Evolutionary conservation across 2,113 vertebrate species (phyloP), one percentile per base, ranked within the genome.

Genomic region (Ammospiza caudacuta): DNA sequence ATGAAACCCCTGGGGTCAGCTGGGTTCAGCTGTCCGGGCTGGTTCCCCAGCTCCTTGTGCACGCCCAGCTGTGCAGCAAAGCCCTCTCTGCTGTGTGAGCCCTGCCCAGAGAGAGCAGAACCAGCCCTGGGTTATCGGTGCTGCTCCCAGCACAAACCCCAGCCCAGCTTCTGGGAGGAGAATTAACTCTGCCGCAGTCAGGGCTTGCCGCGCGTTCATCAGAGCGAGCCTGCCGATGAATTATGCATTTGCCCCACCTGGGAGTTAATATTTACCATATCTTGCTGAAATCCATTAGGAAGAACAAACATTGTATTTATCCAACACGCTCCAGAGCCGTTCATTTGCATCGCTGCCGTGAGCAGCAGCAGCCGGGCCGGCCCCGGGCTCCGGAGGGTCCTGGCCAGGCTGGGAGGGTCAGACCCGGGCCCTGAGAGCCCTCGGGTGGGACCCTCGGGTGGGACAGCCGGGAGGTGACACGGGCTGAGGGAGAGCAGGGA

Each of bases 281-380:
- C 93, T 67, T 51, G 93, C 91, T 89, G 92, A 27, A 91, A 95
- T 82, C 95, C 92, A 94, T 96, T 92, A 94, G 77, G 64, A 89
- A 96, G 92, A 96, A 94, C 95, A 96, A 94, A 96, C 89, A 92
- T 4, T 52, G 81, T 87, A 44, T 92, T 96, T 96, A 96, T 44
- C 75, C 7, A 15, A 75, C 85, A 64, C 69, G 82, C 74, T 43
- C 62, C 88, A 12, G 31, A 92, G 5, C 24, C n/a, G 3, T 13
- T 75, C 67, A 8, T 54, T 81, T 11, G 90, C 88, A 25, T 25
- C 13, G 18, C 27, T 6, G 87, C 59, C 0, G 13, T 0, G 46
- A 67, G 81, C 47, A n/a, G 78, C 18, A 54, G 89, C 78, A 3
- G 25, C 6, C 4, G 20, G 44, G 43, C 62, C 5, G 0, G 33